Percentiles rank a stretch among this genome's conserved stretches.
These are phyloP conservation scores for Yponomeuta sedellus DNA, from an alignment of 2,888 invertebrate species.

Conservation along the genomic window DNA sequence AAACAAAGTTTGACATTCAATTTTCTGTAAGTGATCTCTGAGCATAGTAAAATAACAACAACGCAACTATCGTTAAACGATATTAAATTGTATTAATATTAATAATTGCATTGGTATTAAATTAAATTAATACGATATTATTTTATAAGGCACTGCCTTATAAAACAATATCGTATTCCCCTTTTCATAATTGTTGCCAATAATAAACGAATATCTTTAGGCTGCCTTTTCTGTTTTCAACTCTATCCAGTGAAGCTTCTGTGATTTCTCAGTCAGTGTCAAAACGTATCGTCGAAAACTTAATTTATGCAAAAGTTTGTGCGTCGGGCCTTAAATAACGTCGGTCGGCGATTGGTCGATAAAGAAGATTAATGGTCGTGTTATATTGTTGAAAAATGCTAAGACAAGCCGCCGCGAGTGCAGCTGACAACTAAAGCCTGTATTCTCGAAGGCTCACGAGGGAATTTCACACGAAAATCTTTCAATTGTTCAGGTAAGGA, in stretches of 20 bases:
- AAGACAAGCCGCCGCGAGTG: slow-evolving; percentile 5
- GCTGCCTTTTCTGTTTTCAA: too few relatives aligned
- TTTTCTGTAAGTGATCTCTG: too few relatives aligned
- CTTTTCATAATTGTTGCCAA: too few relatives aligned
- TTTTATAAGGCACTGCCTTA: too few relatives aligned
- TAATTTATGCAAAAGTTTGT: slow-evolving; percentile 74
- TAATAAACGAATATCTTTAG: too few relatives aligned
- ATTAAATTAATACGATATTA: too few relatives aligned
- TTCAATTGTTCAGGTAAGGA: not conserved
- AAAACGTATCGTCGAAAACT: slow-evolving; percentile 72
- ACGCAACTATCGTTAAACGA: too few relatives aligned
- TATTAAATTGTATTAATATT: too few relatives aligned
- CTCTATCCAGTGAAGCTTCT: not conserved
- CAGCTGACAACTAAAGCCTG: not conserved
- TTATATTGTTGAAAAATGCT: slow-evolving; percentile 16
- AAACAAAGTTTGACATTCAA: too few relatives aligned
- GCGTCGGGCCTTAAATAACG: slow-evolving; percentile 62
- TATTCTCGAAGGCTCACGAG: not conserved
- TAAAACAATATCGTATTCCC: too few relatives aligned
- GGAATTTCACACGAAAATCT: not conserved
- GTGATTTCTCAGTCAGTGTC: slow-evolving; percentile 52
- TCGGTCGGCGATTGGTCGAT: slow-evolving; percentile 59
- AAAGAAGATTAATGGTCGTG: slow-evolving; percentile 61
- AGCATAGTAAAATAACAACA: too few relatives aligned
- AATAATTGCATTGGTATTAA: too few relatives aligned